Base-by-base conservation (phyloP, 1,140 invertebrate genomes). In the Drosophila ohnishii region DNA sequence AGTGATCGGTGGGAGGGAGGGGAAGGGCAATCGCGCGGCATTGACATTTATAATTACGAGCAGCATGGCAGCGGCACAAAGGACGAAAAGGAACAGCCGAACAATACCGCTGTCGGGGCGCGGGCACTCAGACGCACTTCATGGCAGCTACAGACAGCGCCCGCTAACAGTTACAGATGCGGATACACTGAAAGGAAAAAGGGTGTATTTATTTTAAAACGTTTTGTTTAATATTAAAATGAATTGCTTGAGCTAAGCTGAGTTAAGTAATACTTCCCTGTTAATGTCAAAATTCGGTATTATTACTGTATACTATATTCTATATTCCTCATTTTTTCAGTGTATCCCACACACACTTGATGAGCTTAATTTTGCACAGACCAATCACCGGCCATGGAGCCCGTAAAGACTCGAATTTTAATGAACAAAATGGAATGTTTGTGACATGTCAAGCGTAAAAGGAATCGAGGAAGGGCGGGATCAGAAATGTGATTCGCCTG, bases 81-180 rank as follows among this genome's bases (percentile, higher is more conserved):
- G 65, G 50, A 72, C 56, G 42, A 61, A 59, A 45, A 53, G 44
- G 56, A 55, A 30, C 30, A 30, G 28, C 32, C 63, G 40, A 74
- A 56, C 63, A 76, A 76, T 69, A 35, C 47, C 69, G 40, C 59
- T 50, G 39, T 42, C 45, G 53, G 63, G 63, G 28, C 53, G 63
- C 78, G 39, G 55, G 16, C 61, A 81, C 78, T 81, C 78, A 81
- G 78, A 81, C 78, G 48, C 64, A 75, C 64, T 80, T 62, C 42
- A 37, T 80, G 63, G 63, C 72, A 71, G 51, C 50, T 45, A 70
- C 75, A 77, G 64, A 58, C 39, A 25, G 25, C 71, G 35, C 44
- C 35, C 34, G 60, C 40, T 74, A 45, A 39, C 55, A 45, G 28
- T 14, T 11, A 75, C 48, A 25, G 14, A 44, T 51, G 51, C 16